A percentile compares a stretch with the other conserved stretches of the same genome.
Conservation (phyloP, 2,888 invertebrate species). For the Ceratothoa steindachneri region DNA sequence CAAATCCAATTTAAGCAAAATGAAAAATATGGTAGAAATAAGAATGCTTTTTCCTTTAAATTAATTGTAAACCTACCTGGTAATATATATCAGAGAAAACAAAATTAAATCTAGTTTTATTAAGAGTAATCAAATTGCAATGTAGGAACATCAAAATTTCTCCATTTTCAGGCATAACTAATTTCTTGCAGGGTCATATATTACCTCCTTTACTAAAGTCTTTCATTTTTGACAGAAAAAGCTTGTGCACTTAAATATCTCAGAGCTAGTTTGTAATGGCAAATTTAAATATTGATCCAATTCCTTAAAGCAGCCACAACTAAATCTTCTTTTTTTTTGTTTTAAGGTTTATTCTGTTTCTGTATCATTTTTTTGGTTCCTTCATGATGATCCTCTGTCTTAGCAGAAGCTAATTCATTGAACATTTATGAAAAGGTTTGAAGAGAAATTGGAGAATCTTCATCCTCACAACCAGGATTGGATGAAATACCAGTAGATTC, state of each 20-base stretch:
- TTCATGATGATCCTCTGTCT: background rate
- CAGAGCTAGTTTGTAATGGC: background rate
- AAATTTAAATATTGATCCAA: background rate
- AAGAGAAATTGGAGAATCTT: background rate
- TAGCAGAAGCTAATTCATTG: background rate
- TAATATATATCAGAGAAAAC: background rate
- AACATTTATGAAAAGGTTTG: background rate
- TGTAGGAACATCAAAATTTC: background rate
- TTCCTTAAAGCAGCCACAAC: background rate
- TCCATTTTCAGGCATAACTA: background rate
- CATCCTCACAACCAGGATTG: background rate
- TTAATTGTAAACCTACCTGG: too few species aligned
- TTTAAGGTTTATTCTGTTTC: background rate
- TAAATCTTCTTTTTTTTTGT: background rate
- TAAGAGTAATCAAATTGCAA: background rate
- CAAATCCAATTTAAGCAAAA: too few species aligned
- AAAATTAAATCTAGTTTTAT: background rate
- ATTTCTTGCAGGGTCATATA: conserved; percentile 3
- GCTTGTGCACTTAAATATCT: background rate
- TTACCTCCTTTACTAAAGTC: background rate
- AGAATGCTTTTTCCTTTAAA: too few species aligned
- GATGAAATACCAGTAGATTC: background rate
- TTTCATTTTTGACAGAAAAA: background rate
- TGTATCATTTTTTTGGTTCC: background rate
- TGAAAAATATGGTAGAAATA: too few species aligned